phyloP scores from a whole-genome alignment of 2,888 invertebrate species.

The Leptinotarsa tumamoca region DNA sequence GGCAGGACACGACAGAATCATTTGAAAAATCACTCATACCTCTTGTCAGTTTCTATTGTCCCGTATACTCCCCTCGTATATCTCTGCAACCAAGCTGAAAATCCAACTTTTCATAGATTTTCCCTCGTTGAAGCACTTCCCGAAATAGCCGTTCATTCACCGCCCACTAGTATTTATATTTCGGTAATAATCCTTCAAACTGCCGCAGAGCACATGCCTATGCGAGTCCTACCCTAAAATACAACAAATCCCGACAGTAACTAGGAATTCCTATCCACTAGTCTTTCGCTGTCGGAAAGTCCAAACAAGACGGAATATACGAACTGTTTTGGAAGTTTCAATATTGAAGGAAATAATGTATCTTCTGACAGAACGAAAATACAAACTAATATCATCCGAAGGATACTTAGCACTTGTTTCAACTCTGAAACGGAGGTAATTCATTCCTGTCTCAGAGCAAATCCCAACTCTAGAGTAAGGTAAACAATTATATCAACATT shows the following conservation, averaged over 20 bases:
- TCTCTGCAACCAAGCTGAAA: too few species aligned
- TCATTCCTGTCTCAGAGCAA: conserved; percentile 4
- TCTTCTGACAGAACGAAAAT: conserved; percentile 4
- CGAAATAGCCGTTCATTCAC: too few species aligned
- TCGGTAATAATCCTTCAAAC: not conserved
- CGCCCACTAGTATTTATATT: too few species aligned
- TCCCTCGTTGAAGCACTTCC: too few species aligned
- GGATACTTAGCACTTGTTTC: not conserved
- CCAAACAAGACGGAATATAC: conserved; percentile 10
- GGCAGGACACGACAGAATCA: too few species aligned
- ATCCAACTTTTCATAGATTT: too few species aligned
- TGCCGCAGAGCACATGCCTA: not conserved
- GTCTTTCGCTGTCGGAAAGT: not conserved
- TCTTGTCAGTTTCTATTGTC: too few species aligned
- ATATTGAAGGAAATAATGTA: conserved; percentile 7
- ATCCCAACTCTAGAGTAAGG: not conserved
- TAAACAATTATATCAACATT: not conserved
- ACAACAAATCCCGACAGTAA: not conserved
- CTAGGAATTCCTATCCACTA: conserved; percentile 4
- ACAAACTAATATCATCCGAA: not conserved
- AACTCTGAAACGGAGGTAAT: conserved; percentile 10
- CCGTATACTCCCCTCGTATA: too few species aligned
- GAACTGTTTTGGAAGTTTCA: not conserved
- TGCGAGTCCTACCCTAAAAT: not conserved
- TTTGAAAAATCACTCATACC: too few species aligned